Conservation (phyloP, 2,797 vertebrate genomes). For the Takifugu rubripes region DNA sequence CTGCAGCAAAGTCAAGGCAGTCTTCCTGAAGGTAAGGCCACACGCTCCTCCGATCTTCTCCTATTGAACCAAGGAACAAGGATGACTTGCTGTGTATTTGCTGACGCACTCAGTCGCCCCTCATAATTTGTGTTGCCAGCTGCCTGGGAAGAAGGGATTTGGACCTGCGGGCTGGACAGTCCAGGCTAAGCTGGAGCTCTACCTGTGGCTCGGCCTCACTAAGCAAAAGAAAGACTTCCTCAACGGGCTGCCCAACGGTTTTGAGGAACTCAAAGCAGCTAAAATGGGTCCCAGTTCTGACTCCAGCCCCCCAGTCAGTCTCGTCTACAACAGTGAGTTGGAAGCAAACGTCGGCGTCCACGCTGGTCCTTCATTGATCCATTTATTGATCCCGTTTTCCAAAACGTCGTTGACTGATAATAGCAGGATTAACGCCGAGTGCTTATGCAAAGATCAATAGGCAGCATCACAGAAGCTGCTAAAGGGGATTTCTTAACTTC, state of each 20-base stretch:
- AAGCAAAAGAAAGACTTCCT: slow-evolving; percentile 94
- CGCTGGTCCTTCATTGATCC: too few species aligned
- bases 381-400: too few species aligned
- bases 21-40: slow-evolving; percentile 87
- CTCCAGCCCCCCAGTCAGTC: slow-evolving; percentile 84
- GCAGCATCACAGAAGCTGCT: too few species aligned
- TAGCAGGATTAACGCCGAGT: too few species aligned
- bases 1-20: slow-evolving; percentile 92
- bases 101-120: background rate
- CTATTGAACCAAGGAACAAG: background rate
- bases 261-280: slow-evolving; percentile 85
- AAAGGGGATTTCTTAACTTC: too few species aligned
- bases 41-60: background rate
- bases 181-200: slow-evolving; percentile 94
- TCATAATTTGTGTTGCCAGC: slow-evolving; percentile 64
- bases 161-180: slow-evolving; percentile 94
- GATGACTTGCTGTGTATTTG: too few species aligned
- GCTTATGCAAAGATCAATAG: too few species aligned
- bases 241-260: slow-evolving; percentile 89
- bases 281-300: slow-evolving; percentile 75
- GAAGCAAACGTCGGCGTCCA: too few species aligned
- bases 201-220: slow-evolving; percentile 94
- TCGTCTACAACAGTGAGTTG: slow-evolving; percentile 91
- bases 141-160: slow-evolving; percentile 92
- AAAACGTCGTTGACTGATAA: too few species aligned